phyloP scores from a whole-genome alignment of 2,113 vertebrate species.

The Cygnus atratus region DNA sequence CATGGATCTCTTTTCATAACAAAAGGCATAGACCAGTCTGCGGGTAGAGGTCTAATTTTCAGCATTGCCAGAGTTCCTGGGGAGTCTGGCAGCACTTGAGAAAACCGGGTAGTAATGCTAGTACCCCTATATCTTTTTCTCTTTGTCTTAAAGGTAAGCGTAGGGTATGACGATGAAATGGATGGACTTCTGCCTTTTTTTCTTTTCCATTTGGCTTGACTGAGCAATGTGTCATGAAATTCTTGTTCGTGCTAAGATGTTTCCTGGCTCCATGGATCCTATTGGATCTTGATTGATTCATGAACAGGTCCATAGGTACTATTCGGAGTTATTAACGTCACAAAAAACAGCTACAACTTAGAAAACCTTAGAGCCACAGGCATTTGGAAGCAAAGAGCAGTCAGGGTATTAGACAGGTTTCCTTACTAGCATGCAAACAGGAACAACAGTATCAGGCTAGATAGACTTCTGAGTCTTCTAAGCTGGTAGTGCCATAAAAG shows the following conservation, averaged over 20 bases:
- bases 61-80: not conserved
- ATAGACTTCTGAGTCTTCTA: not conserved
- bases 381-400: not conserved
- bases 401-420: not conserved
- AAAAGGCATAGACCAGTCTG: not conserved
- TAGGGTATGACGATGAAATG: not conserved
- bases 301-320: not conserved
- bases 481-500: not conserved
- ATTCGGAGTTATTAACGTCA: not conserved
- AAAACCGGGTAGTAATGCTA: not conserved
- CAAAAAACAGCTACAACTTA: not conserved
- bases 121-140: not conserved
- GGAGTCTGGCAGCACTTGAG: not conserved
- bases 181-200: not conserved
- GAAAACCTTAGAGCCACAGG: not conserved
- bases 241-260: not conserved
- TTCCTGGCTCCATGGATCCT: not conserved
- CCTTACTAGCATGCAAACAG: not conserved
- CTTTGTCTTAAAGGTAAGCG: not conserved
- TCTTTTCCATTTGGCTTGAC: not conserved
- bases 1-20: not conserved
- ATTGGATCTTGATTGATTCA: not conserved
- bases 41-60: slow-evolving; percentile 14
- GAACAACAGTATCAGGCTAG: not conserved
- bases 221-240: not conserved